A percentile compares a stretch with the other conserved stretches of the same genome.
Conservation (phyloP, 2,888 invertebrate species). For the Eristalis pertinax region DNA sequence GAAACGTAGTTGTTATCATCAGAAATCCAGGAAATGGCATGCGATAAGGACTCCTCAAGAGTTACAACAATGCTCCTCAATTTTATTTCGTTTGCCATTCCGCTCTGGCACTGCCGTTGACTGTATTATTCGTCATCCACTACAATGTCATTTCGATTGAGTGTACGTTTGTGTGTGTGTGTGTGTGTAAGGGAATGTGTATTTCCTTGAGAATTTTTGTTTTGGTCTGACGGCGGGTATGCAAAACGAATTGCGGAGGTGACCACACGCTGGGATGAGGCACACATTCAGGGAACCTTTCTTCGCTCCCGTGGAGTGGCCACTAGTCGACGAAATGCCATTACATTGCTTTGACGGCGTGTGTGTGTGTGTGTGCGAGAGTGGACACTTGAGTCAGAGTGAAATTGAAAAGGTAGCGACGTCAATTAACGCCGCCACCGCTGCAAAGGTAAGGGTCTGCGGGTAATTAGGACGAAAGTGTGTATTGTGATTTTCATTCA, state of each 20-base stretch:
- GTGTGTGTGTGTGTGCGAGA: background rate
- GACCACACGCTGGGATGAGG: conserved; percentile 26
- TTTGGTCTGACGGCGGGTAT: conserved; percentile 19
- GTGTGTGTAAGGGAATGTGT: conserved; percentile 15
- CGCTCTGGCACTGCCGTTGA: background rate
- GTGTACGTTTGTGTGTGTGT: background rate
- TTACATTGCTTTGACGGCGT: background rate
- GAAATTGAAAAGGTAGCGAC: conserved; percentile 8
- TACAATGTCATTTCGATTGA: background rate
- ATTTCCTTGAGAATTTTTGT: conserved; percentile 15
- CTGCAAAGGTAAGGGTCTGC: background rate
- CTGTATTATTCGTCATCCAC: conserved; percentile 28
- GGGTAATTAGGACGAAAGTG: conserved; percentile 22
- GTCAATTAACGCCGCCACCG: conserved; percentile 28
- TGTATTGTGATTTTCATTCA: conserved; percentile 26
- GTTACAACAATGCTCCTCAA: conserved; percentile 73
- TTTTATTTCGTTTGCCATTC: conserved; percentile 30
- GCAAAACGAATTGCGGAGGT: conserved; percentile 28
- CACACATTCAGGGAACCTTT: background rate
- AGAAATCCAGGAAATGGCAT: conserved; percentile 74
- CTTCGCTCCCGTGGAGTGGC: background rate
- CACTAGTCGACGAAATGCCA: background rate
- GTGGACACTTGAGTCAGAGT: background rate
- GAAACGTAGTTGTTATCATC: conserved; percentile 62
- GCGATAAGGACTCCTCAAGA: conserved; percentile 72